These are phyloP conservation scores for Idris sp. DNA, from an alignment of 1,140 invertebrate genomes.

Conservation along the genomic window DNA sequence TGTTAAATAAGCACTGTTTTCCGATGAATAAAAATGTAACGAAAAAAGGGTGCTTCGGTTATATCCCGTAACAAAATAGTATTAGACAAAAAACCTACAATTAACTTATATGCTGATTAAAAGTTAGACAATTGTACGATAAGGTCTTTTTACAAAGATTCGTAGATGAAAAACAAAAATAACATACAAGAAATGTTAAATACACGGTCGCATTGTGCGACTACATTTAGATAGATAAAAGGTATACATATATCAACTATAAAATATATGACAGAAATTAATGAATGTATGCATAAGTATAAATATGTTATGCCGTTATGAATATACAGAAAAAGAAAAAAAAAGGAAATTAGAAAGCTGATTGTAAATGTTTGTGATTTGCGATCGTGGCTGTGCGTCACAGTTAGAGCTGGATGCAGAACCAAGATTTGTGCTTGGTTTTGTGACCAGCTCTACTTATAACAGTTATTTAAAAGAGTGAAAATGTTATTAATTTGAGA, in stretches of 20 bases:
- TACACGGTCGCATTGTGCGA: conserved; percentile 22
- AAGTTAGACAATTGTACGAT: conserved; percentile 43
- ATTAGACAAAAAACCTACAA: conserved; percentile 48
- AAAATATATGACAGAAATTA: conserved; percentile 39
- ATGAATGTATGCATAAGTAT: conserved; percentile 59
- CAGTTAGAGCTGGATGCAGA: conserved; percentile 29
- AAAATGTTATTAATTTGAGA: conserved; percentile 43
- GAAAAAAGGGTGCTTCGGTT: conserved; percentile 53
- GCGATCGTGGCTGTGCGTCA: conserved; percentile 32
- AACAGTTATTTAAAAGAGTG: conserved; percentile 20
- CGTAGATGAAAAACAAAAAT: conserved; percentile 6
- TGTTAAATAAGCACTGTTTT: conserved; percentile 35
- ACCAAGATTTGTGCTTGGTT: conserved; percentile 17
- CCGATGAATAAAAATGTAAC: conserved; percentile 22
- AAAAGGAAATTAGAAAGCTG: conserved; percentile 34
- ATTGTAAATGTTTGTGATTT: conserved; percentile 48
- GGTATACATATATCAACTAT: conserved; percentile 53
- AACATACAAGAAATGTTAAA: not conserved
- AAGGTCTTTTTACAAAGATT: conserved; percentile 51
- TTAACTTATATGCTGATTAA: conserved; percentile 51
- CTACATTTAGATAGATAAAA: conserved; percentile 53
- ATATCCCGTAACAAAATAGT: conserved; percentile 48
- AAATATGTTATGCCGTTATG: conserved; percentile 58
- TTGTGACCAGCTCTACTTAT: conserved; percentile 30
- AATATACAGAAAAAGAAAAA: conserved; percentile 14